phyloP scores from a whole-genome alignment of 2,797 vertebrate species.

The Sphenopsis melanotis region DNA sequence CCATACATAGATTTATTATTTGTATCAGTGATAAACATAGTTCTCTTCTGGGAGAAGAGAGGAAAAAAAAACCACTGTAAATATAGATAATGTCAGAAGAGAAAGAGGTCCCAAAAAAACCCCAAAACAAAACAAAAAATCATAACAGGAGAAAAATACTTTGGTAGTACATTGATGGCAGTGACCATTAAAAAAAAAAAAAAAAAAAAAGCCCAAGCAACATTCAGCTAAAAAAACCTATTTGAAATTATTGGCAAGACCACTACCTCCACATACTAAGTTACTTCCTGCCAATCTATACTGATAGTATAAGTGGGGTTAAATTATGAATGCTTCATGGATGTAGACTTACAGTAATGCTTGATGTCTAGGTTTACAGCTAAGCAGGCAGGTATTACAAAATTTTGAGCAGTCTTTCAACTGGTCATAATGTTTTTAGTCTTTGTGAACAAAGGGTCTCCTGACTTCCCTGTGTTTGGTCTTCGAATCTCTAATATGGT shows the following conservation, averaged over 20 bases:
- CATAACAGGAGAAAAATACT: neutral
- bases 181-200: neutral
- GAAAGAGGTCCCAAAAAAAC: neutral
- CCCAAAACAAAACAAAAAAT: neutral
- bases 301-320: neutral
- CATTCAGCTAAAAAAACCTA: rapidly evolving
- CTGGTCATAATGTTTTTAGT: neutral
- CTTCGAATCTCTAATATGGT: neutral
- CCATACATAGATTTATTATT: neutral
- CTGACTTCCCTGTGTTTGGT: neutral
- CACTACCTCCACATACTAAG: neutral
- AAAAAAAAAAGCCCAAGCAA: rapidly evolving
- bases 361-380: neutral
- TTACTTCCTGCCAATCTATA: neutral
- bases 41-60: neutral
- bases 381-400: neutral
- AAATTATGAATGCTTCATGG: neutral
- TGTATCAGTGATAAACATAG: neutral
- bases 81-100: neutral
- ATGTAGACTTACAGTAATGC: neutral
- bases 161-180: neutral
- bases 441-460: neutral
- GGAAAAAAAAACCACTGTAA: neutral
- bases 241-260: neutral
- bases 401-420: neutral